Conservation (phyloP, 2,113 vertebrate species). For the Sus scrofa region DNA sequence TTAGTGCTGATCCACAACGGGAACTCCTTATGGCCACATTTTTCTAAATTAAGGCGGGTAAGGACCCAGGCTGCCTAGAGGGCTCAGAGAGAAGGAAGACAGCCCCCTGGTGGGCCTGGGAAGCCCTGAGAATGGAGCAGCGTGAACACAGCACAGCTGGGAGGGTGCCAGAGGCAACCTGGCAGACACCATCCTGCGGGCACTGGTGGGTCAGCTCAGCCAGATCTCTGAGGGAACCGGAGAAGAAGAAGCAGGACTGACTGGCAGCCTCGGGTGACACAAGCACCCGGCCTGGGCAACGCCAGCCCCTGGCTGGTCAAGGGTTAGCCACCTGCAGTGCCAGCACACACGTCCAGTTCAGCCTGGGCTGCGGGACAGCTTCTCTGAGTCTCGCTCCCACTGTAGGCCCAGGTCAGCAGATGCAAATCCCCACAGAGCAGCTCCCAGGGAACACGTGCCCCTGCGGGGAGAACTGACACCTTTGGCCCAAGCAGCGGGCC, state of each 20-base stretch:
- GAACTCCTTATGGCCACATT: no score
- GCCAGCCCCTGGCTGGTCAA: background rate
- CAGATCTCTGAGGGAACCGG: background rate
- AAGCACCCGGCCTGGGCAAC: no score
- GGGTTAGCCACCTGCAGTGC: background rate
- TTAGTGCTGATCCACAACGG: no score
- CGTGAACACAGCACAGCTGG: background rate
- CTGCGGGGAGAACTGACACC: background rate
- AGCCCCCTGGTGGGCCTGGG: background rate
- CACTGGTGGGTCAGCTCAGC: background rate
- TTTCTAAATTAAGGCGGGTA: background rate
- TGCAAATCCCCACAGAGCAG: conserved; percentile 55
- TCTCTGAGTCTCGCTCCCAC: conserved; percentile 34
- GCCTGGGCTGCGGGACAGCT: background rate
- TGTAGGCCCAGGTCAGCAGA: conserved; percentile 1
- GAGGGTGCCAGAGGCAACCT: background rate
- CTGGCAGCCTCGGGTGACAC: no score
- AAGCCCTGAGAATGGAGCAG: background rate
- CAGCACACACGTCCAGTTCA: conserved; percentile 32
- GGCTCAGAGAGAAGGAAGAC: background rate
- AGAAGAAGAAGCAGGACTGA: background rate
- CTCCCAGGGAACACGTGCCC: conserved; percentile 47
- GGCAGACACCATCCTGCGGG: background rate
- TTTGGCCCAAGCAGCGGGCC: background rate
- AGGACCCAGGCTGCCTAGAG: background rate